phyloP scores from a whole-genome alignment of 2,888 invertebrate species.

The Alviniconcha strummeri region DNA sequence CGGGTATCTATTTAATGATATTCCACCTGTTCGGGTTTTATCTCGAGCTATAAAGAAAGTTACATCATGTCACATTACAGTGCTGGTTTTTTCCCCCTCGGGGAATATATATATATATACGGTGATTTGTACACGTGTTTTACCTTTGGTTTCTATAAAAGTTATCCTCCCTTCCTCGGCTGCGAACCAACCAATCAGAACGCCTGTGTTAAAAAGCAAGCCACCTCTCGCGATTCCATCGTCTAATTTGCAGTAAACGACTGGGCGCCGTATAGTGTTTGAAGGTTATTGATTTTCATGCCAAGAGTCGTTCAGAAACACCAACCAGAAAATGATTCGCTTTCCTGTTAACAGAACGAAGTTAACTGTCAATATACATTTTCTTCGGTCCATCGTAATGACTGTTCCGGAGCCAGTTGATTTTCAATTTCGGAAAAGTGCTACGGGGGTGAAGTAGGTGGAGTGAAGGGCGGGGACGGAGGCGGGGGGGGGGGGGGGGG shows the following conservation, averaged over 20 bases:
- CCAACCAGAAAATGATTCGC: conserved; percentile 7
- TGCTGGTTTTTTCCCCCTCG: no score
- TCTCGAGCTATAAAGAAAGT: no score
- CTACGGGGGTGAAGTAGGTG: neutral
- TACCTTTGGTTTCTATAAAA: neutral
- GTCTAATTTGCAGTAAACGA: neutral
- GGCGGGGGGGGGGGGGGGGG: neutral
- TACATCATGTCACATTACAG: no score
- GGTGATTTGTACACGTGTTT: no score
- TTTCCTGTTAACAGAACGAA: conserved; percentile 3
- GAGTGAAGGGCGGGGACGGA: neutral
- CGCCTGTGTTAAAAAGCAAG: neutral
- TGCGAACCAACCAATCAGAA: neutral
- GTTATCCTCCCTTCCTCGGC: neutral
- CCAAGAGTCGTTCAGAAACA: neutral
- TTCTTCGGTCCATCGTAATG: neutral
- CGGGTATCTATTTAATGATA: no score
- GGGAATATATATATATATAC: no score
- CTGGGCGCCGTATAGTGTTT: no score
- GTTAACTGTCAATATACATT: conserved; percentile 6
- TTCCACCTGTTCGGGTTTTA: no score
- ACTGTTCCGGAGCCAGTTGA: neutral
- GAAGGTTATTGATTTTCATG: neutral
- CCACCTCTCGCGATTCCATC: neutral
- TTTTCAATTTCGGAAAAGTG: neutral